phyloP scores from a whole-genome alignment of 2,113 vertebrate species.

The Chaenogobius annularis region DNA sequence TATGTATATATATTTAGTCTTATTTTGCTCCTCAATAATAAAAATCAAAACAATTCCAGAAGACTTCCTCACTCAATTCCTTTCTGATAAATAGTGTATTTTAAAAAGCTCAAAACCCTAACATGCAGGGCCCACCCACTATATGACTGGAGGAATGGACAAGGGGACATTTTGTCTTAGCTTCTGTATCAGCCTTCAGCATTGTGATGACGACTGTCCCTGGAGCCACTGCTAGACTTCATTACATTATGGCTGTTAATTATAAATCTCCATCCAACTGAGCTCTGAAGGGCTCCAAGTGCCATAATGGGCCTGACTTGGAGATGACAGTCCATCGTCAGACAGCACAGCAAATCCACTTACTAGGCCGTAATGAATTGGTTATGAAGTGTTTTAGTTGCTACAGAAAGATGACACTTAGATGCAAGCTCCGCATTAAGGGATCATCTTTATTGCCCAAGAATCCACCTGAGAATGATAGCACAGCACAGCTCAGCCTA shows the following conservation, averaged over 20 bases:
- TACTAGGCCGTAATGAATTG: conserved; percentile 43
- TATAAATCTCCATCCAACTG: conserved; percentile 65
- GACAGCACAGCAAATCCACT: conserved; percentile 17
- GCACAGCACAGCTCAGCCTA: conserved; percentile 90
- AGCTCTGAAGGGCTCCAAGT: conserved; percentile 48
- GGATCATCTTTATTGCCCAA: conserved; percentile 98
- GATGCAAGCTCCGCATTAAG: conserved; percentile 80
- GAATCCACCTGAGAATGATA: conserved; percentile 97
- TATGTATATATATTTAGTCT: background rate
- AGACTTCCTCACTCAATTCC: background rate
- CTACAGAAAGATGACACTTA: conserved; percentile 42
- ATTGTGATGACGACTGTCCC: conserved; percentile 55
- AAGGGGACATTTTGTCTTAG: conserved; percentile 19
- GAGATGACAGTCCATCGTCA: conserved; percentile 45
- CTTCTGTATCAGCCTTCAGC: conserved; percentile 39
- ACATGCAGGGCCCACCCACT: background rate
- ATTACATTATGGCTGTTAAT: conserved; percentile 61
- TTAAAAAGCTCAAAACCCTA: background rate
- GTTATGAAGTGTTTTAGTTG: conserved; percentile 18
- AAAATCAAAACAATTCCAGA: too few relatives aligned
- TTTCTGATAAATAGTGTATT: background rate
- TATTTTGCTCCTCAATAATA: background rate
- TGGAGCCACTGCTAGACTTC: conserved; percentile 46
- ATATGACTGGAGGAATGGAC: conserved; percentile 10
- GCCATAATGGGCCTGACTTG: conserved; percentile 39